A percentile compares a stretch with the other conserved stretches of the same genome.
phyloP scores from a whole-genome alignment of 2,113 vertebrate species.

The Rhinogobius similis region DNA sequence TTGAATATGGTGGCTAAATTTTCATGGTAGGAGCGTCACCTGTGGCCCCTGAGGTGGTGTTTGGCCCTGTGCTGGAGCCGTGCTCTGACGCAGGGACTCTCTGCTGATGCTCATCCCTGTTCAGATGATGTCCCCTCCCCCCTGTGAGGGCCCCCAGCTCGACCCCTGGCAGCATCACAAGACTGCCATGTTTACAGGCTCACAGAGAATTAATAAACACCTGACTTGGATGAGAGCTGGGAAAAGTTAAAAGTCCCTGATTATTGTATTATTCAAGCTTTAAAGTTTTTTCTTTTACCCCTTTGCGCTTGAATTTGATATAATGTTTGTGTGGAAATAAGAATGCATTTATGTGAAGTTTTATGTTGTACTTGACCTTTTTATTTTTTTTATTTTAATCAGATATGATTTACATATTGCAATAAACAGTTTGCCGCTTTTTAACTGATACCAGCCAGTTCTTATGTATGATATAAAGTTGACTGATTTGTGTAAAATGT shows the following conservation, averaged over 20 bases:
- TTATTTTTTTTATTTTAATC: too few relatives aligned
- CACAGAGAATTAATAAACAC: constrained; percentile 14
- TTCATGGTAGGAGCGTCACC: not conserved
- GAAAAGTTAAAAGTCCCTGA: not conserved
- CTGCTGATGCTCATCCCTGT: constrained; percentile 43
- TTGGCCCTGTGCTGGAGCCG: not conserved
- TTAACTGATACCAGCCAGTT: too few relatives aligned
- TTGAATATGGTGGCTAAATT: not conserved
- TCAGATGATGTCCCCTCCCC: constrained; percentile 34
- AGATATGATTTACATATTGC: too few relatives aligned
- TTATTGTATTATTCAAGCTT: not conserved
- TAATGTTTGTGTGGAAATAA: not conserved
- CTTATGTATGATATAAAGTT: too few relatives aligned
- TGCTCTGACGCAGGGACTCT: constrained; percentile 19
- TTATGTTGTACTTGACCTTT: too few relatives aligned
- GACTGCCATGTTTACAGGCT: constrained; percentile 31
- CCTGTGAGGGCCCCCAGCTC: not conserved
- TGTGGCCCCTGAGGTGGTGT: constrained; percentile 17
- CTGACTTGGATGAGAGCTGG: constrained; percentile 22
- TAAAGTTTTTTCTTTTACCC: not conserved
- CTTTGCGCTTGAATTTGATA: not conserved
- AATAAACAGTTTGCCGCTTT: too few relatives aligned
- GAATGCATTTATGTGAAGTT: too few relatives aligned
- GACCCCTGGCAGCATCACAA: constrained; percentile 41
- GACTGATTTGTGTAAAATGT: too few relatives aligned